Conservation (phyloP, 1,140 invertebrate species). For the Batillaria attramentaria region DNA sequence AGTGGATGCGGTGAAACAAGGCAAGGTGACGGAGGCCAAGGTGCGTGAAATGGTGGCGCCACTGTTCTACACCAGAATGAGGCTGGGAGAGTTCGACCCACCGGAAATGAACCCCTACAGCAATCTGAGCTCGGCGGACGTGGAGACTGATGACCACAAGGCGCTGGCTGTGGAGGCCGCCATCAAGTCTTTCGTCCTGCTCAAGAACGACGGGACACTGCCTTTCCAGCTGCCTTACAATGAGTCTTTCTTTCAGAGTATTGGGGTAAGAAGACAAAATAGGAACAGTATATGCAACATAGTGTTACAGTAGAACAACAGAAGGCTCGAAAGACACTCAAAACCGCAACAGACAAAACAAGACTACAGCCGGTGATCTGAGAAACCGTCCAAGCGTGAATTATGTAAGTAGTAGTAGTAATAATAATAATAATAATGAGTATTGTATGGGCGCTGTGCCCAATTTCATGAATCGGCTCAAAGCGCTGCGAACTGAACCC, state of each 20-base stretch:
- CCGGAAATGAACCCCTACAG: slow-evolving; percentile 58
- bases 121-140: slow-evolving; percentile 37
- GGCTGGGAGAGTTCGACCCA: slow-evolving; percentile 67
- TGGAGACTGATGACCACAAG: slow-evolving; percentile 53
- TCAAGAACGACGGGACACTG: slow-evolving; percentile 56
- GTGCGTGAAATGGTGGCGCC: slow-evolving; percentile 60
- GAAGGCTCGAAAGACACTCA: too few relatives aligned
- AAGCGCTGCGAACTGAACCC: too few relatives aligned
- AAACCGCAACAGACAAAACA: too few relatives aligned
- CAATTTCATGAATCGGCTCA: too few relatives aligned
- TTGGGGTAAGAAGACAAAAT: slow-evolving; percentile 18
- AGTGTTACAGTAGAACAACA: too few relatives aligned
- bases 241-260: too few relatives aligned
- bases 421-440: too few relatives aligned
- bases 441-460: too few relatives aligned
- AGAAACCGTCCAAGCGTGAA: too few relatives aligned
- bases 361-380: too few relatives aligned
- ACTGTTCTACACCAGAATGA: slow-evolving; percentile 69
- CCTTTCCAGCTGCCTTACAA: slow-evolving; percentile 4
- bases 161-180: slow-evolving; percentile 49
- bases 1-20: slow-evolving; percentile 58
- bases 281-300: too few relatives aligned
- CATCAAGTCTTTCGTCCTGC: slow-evolving; percentile 56
- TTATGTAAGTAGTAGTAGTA: too few relatives aligned
- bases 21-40: slow-evolving; percentile 47